These are phyloP conservation scores for Bombylius discolor DNA, from an alignment of 2,888 invertebrate genomes.

Conservation along the genomic window DNA sequence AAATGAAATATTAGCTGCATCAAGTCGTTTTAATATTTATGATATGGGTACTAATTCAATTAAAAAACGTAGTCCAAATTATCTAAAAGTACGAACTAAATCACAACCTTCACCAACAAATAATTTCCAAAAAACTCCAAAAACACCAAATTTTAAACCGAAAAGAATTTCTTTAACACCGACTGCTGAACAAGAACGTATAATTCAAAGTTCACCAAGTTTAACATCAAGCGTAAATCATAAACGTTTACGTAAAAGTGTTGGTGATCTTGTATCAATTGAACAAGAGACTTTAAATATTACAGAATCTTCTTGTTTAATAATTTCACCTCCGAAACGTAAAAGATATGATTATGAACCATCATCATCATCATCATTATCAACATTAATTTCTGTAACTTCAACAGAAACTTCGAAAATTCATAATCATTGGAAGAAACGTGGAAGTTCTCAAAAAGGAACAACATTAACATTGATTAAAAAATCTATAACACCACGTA, in stretches of 20 bases:
- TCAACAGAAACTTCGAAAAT: no score
- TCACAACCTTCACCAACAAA: neutral
- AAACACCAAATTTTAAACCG: neutral
- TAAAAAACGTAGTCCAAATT: neutral
- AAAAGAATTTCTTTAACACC: neutral
- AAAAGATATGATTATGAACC: constrained; percentile 21
- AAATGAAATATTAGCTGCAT: constrained; percentile 35
- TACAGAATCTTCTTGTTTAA: neutral
- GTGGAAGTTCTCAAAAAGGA: no score
- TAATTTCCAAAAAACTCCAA: neutral
- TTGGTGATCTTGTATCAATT: neutral
- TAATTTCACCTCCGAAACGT: constrained; percentile 32
- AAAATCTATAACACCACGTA: constrained; percentile 25
- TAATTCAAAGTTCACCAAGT: neutral
- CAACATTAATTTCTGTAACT: no score
- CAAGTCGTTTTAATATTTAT: constrained; percentile 34
- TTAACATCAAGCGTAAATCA: neutral
- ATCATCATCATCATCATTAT: neutral
- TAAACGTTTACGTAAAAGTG: neutral
- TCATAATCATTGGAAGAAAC: no score
- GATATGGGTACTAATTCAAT: constrained; percentile 16
- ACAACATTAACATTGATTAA: constrained; percentile 24
- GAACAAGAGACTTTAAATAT: neutral
- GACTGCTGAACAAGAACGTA: neutral
- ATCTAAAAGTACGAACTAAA: neutral